Conservation (phyloP, 1,140 invertebrate genomes). For the Drepana arcuata region DNA sequence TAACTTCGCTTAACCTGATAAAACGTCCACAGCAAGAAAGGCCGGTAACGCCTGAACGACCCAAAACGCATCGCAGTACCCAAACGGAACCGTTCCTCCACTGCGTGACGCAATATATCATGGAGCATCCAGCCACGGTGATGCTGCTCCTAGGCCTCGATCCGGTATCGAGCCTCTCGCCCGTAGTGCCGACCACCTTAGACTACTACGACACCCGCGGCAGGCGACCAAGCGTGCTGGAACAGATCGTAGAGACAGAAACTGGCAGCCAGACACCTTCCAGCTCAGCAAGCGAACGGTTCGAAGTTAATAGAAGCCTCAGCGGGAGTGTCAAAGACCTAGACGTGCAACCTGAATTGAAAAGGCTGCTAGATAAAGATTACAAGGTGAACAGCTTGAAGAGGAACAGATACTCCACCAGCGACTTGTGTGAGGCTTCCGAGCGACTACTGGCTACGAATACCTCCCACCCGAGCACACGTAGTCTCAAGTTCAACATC, state of each 20-base stretch:
- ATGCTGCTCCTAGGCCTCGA: slow-evolving; percentile 66
- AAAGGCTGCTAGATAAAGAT: slow-evolving; percentile 42
- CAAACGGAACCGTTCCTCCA: slow-evolving; percentile 68
- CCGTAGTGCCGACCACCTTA: slow-evolving; percentile 38
- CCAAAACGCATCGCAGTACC: slow-evolving; percentile 51
- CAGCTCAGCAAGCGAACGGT: slow-evolving; percentile 44
- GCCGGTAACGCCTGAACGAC: slow-evolving; percentile 45
- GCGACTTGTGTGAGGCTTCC: slow-evolving; percentile 59
- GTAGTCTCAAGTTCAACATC: slow-evolving; percentile 64
- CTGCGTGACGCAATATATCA: slow-evolving; percentile 64
- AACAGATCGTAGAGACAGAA: slow-evolving; percentile 60
- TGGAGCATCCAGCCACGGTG: slow-evolving; percentile 68
- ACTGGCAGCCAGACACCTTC: slow-evolving; percentile 58
- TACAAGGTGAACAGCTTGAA: slow-evolving; percentile 33
- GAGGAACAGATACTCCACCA: slow-evolving; percentile 60
- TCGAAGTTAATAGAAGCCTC: slow-evolving; percentile 31
- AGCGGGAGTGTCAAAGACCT: slow-evolving; percentile 42
- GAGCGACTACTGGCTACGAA: slow-evolving; percentile 52
- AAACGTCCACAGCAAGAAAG: slow-evolving; percentile 57
- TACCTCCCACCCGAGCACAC: slow-evolving; percentile 53
- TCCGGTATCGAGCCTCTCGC: slow-evolving; percentile 46
- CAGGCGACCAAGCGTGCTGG: slow-evolving; percentile 43
- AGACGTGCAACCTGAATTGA: slow-evolving; percentile 32
- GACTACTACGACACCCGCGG: slow-evolving; percentile 50
- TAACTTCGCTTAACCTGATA: no score